Conservation (phyloP, 2,888 invertebrate species). For the Dasysyrphus tricinctus region DNA sequence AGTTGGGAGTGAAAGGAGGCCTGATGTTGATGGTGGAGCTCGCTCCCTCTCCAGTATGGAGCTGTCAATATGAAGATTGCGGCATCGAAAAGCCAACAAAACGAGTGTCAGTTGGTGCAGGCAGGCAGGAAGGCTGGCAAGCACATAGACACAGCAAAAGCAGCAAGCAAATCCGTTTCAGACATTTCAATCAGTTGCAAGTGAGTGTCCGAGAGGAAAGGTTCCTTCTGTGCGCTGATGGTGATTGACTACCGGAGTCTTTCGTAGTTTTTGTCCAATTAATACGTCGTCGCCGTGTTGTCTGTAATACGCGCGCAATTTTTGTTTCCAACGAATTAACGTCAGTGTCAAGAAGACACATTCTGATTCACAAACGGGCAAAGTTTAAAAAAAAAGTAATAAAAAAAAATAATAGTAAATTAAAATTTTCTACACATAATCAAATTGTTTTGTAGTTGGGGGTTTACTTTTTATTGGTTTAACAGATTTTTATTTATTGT, state of each 20-base stretch:
- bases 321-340: conserved; percentile 9
- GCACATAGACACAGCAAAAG: background rate
- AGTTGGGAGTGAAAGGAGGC: conserved; percentile 35
- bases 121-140: conserved; percentile 23
- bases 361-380: conserved; percentile 18
- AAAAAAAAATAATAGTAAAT: conserved; percentile 11
- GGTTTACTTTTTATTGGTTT: conserved; percentile 38
- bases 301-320: conserved; percentile 60
- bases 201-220: conserved; percentile 68
- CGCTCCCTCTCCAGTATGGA: conserved; percentile 54
- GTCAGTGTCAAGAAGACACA: conserved; percentile 31
- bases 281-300: conserved; percentile 19
- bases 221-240: conserved; percentile 61
- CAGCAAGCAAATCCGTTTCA: conserved; percentile 62
- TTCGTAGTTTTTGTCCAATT: conserved; percentile 57
- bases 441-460: conserved; percentile 34
- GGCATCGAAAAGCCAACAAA: conserved; percentile 72
- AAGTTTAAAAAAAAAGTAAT: conserved; percentile 40
- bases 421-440: conserved; percentile 3
- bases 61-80: conserved; percentile 73
- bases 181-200: conserved; percentile 75
- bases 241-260: conserved; percentile 45
- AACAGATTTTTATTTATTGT: conserved; percentile 15
- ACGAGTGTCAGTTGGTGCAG: conserved; percentile 65
- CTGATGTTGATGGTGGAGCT: conserved; percentile 10